Conservation (phyloP, 2,888 invertebrate genomes). For the Lacanobia oleracea region DNA sequence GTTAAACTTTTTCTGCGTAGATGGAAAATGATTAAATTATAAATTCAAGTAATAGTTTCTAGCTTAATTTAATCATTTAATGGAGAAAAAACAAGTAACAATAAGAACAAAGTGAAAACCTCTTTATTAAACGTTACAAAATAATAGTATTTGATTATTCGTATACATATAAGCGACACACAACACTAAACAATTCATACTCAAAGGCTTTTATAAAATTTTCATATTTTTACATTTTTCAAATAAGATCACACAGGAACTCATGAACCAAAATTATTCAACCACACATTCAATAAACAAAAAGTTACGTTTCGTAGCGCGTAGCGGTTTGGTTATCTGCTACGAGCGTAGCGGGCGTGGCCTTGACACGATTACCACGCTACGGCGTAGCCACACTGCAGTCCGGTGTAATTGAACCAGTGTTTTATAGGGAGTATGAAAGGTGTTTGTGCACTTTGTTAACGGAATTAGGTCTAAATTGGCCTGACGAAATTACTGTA, state of each 20-base stretch:
- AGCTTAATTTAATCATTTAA: too few species aligned
- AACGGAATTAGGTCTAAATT: slow-evolving; percentile 18
- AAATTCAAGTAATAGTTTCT: too few species aligned
- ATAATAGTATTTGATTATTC: too few species aligned
- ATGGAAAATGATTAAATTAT: too few species aligned
- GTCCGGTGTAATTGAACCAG: slow-evolving; percentile 16
- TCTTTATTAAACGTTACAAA: too few species aligned
- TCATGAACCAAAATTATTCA: neutral
- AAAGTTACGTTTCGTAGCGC: slow-evolving; percentile 11
- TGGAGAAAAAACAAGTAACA: too few species aligned
- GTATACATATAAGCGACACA: too few species aligned
- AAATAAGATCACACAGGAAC: neutral
- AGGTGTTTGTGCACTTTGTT: slow-evolving; percentile 3
- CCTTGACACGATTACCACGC: slow-evolving; percentile 40
- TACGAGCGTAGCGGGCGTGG: slow-evolving; percentile 41
- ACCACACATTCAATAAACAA: neutral
- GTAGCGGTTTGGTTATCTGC: slow-evolving; percentile 36
- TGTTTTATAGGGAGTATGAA: neutral
- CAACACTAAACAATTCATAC: too few species aligned
- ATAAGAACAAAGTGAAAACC: too few species aligned
- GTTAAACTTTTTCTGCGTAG: too few species aligned
- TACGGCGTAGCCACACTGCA: slow-evolving; percentile 34
- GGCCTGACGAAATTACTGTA: neutral
- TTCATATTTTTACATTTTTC: too few species aligned
- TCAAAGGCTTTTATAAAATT: too few species aligned